Evolutionary conservation across 2,888 invertebrate genomes (phyloP).

Genomic region (Agrotis exclamationis): DNA sequence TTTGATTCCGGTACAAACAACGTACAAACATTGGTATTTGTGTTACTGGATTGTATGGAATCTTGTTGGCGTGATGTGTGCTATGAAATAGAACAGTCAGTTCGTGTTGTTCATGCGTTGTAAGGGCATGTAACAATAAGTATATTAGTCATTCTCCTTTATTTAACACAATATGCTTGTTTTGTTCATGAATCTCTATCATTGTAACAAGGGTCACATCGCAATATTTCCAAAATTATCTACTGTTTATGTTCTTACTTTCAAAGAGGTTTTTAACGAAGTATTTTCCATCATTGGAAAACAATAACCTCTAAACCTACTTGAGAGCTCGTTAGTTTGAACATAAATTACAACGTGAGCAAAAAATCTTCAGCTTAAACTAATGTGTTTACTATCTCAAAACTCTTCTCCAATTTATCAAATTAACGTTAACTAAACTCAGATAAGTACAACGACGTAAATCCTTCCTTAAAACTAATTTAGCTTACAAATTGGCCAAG

Average conservation of each 20-base stretch:
- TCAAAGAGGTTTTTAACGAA: neutral
- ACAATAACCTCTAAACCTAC: neutral
- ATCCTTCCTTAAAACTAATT: slow-evolving; percentile 50
- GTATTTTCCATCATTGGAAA: neutral
- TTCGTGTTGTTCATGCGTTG: neutral
- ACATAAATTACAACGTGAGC: no score
- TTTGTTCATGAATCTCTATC: neutral
- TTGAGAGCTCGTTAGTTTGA: no score
- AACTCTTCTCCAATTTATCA: slow-evolving; percentile 38
- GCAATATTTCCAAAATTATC: neutral
- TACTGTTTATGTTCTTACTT: neutral
- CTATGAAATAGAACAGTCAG: neutral
- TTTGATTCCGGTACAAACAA: neutral
- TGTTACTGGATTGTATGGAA: neutral
- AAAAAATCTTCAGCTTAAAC: no score
- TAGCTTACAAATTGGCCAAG: slow-evolving; percentile 48
- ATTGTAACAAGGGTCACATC: neutral
- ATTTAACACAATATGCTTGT: neutral
- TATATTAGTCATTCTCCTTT: neutral
- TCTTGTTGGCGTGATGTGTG: neutral
- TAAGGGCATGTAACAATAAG: neutral
- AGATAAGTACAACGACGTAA: slow-evolving; percentile 35
- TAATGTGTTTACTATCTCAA: neutral
- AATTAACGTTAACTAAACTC: slow-evolving; percentile 42
- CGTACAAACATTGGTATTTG: neutral